Base-by-base conservation (phyloP, 2,113 vertebrate species). In the Oostethus manadensis region DNA sequence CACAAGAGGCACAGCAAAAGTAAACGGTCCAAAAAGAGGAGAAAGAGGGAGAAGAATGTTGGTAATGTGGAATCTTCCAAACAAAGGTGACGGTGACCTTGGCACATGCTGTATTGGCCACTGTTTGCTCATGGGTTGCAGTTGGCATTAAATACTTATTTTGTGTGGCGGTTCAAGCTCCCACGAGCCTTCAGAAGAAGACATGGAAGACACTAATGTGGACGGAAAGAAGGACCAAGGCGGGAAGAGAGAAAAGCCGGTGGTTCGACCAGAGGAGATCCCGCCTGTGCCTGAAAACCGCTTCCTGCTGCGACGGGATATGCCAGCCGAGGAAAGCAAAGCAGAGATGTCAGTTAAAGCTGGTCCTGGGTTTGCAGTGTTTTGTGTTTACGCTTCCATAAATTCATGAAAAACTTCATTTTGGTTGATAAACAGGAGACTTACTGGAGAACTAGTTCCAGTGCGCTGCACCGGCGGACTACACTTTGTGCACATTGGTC, bases 231-330 rank as follows among this genome's bases (percentile, higher is more conserved):
- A 45, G 0, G 94, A 96, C 33, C 71, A 82, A 33, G 86, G 74
- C 59, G 81, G 87, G 1, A 97, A 94, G 75, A 91, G 97, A 73
- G 94, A 94, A 64, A 99, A 99, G 68, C 96, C 90, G 0, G 90
- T 97, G 7, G 95, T 99, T 57, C 92, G 97, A 47, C 94, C 93
- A 6, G 97, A 99, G 85, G 97, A 99, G 80, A 98, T 99, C 66
- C 97, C 97, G 51, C 95, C 95, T 1, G 94, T 98, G 70, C 97
- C 97, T 11, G 95, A 98, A 86, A 99, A 99, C 46, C 91, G 95
- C 20, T 99, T 99, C 80, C 85, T 99, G 70, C 89, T 99, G 8
- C 88, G 97, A 69, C 91, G 93, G 78, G 95, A 96, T 71, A 83
- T 90, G 74, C 93, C 94, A 10, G 79, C 79, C 18, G 84, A 88